Conservation (phyloP, 2,113 vertebrate genomes). For the Thamnophis sirtalis region DNA sequence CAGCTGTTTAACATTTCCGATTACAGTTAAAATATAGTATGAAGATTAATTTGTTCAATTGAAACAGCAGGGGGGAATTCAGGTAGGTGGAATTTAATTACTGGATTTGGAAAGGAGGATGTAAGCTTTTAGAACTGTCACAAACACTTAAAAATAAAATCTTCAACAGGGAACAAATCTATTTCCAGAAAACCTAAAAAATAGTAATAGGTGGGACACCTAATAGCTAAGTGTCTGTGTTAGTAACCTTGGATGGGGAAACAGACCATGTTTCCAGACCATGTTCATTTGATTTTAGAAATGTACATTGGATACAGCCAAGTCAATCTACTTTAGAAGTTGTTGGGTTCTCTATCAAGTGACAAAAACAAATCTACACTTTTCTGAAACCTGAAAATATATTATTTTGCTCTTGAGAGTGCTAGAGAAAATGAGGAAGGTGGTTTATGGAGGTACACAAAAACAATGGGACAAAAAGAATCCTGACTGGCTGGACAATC, state of each 20-base stretch:
- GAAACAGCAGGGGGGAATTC: constrained; percentile 54
- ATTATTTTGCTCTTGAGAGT: background rate
- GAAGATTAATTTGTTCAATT: constrained; percentile 53
- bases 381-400: background rate
- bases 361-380: background rate
- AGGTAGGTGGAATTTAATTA: constrained; percentile 60
- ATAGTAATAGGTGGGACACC: background rate
- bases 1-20: constrained; percentile 24
- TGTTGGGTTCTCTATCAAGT: background rate
- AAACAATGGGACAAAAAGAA: background rate
- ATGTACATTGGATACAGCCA: background rate
- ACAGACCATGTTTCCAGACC: background rate
- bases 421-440: background rate
- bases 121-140: constrained; percentile 50
- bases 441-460: background rate
- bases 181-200: background rate
- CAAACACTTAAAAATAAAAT: constrained; percentile 62
- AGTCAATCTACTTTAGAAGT: background rate
- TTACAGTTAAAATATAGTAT: constrained; percentile 45
- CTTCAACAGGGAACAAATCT: background rate
- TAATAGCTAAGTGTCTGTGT: background rate
- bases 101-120: constrained; percentile 50
- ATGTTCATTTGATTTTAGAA: background rate
- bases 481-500: background rate
- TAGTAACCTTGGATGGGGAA: background rate